These are phyloP conservation scores for Elephantulus edwardii DNA, from an alignment of 2,113 vertebrate genomes.

Conservation along the genomic window DNA sequence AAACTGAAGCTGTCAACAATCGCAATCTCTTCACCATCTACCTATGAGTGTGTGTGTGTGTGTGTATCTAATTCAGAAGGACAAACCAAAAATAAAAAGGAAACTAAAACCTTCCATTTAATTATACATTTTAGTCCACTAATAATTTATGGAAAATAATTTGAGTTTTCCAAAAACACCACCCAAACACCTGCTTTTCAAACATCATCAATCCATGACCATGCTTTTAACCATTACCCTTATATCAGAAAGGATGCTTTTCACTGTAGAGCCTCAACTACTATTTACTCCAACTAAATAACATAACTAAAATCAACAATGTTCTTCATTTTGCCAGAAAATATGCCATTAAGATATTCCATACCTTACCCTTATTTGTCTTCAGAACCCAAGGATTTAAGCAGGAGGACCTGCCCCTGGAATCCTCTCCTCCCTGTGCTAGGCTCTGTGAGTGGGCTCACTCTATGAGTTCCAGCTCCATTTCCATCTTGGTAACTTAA, in stretches of 20 bases:
- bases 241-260: slow-evolving; percentile 74
- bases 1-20: too few relatives aligned
- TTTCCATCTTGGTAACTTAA: slow-evolving; percentile 79
- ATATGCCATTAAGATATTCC: slow-evolving; percentile 79
- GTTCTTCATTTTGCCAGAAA: slow-evolving; percentile 81
- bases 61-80: background rate
- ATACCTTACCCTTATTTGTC: slow-evolving; percentile 68
- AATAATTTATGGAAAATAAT: slow-evolving; percentile 61
- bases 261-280: slow-evolving; percentile 76
- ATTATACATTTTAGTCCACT: slow-evolving; percentile 4
- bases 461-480: slow-evolving; percentile 68
- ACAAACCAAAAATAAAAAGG: background rate
- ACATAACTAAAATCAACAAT: slow-evolving; percentile 80
- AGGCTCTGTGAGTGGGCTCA: slow-evolving; percentile 69
- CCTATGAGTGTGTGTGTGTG: too few relatives aligned
- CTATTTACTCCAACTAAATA: slow-evolving; percentile 81
- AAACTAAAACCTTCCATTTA: background rate
- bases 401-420: slow-evolving; percentile 42
- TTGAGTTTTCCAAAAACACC: slow-evolving; percentile 64
- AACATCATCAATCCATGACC: slow-evolving; percentile 74
- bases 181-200: slow-evolving; percentile 73
- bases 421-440: slow-evolving; percentile 68
- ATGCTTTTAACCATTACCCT: slow-evolving; percentile 62
- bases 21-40: too few relatives aligned
- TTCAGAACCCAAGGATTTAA: slow-evolving; percentile 66